Evolutionary conservation across 2,113 vertebrate species (phyloP), one percentile per base, ranked within the genome.

Genomic region (Propithecus coquereli): DNA sequence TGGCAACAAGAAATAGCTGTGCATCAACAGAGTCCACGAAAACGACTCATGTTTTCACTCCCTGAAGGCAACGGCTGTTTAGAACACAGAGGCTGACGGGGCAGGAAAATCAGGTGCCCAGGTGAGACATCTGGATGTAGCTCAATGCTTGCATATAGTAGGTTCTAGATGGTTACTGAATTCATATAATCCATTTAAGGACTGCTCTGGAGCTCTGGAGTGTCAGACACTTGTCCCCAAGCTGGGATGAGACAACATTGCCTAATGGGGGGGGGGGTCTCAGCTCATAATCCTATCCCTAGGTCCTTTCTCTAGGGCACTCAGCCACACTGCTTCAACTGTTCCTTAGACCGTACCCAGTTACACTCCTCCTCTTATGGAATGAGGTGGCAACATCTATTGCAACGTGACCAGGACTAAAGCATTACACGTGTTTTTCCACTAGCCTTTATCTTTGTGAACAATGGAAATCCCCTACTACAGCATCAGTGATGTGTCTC

Each of bases 51-150:
- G 22, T 40, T n/a, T 66, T n/a, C 66, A n/a, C 25, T 82, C 16
- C n/a, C 32, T 10, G 0, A 0, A 59, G 57, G 37, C 9, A 45
- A 18, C 0, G 1, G 59, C 30, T 59, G 63, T 74, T 87, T 25
- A 40, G 20, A 66, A 47, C 3, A 85, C 63, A 65, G 30, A 65
- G 89, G 79, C 11, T 61, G 45, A 16, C 1, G 4, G 0, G 1
- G 50, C 1, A 14, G 23, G 63, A 23, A 74, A 66, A 34, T 8
- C 14, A 14, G 43, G 82, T 47, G 34, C 20, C 40, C 66, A 4
- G 61, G 9, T 27, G 73, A 47, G 11, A 10, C 4, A 23, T 70
- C 25, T 30, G 76, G 71, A 40, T 20, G 0, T 20, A 59, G 43
- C 37, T n/a, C 22, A 8, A 2, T 40, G 13, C 12, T 76, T 65